Base-by-base conservation (phyloP, 2,888 invertebrate species). In the Disparrhopalites patrizii region DNA sequence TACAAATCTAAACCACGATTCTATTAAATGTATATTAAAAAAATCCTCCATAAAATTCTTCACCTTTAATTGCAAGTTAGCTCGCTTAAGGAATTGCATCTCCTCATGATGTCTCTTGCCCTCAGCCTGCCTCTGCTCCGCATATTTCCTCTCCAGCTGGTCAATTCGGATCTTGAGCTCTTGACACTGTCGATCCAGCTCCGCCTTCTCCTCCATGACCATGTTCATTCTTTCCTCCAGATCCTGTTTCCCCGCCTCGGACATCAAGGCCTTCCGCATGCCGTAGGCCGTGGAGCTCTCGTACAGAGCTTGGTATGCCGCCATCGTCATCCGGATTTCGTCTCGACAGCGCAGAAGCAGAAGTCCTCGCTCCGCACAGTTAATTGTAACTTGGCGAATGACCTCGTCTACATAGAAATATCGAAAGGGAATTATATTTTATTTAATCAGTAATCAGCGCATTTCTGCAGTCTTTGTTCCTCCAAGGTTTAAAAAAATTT, bases 251-350 rank as follows among this genome's bases (percentile, higher is more conserved):
- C 68, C 68, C 5, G 69, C 68, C 50, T 73, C 73, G 3, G 69
- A 88, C 82, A 93, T 91, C 65, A 98, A 81, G n/a, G 97, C 94
- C 82, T 99, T 98, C 69, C 97, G 85, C 87, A 98, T 93, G 28
- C 96, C 97, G 79, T 96, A 99, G 0, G 97, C 96, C 60, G 97
- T 92, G 62, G 96, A 94, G 80, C 96, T 96, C 79, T 97, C 97
- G 78, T 97, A 96, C 1, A 99, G 83, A 0, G 94, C 93, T 80
- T 96, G 94, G 78, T 95, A 98, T 0, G 97, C 95, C 76, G 94
- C 91, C 81, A 98, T 89, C 0, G 97, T 96, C 88, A 98, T 95
- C 71, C 90, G 85, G 66, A 97, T 89, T 82, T 99, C 98, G 79
- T 99, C 97, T 25, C 98, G 85, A 3, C 98, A 91, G 75, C 97